A percentile compares a stretch with the other conserved stretches of the same genome.
These are phyloP conservation scores for Nestor notabilis DNA, from an alignment of 2,113 vertebrate species.

Conservation along the genomic window DNA sequence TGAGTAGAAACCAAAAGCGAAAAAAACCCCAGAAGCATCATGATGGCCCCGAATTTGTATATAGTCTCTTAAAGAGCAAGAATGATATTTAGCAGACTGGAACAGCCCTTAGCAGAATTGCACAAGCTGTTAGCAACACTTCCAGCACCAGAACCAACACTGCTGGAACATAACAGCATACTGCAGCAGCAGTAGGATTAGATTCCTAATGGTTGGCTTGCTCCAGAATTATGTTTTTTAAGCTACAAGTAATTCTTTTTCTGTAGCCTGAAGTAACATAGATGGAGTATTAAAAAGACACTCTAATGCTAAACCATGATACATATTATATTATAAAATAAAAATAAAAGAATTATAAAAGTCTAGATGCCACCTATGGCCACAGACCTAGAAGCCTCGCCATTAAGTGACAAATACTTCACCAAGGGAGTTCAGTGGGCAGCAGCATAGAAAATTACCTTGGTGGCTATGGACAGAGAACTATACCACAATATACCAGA, in stretches of 20 bases:
- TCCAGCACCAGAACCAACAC: background rate
- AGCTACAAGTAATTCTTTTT: background rate
- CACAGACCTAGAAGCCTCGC: background rate
- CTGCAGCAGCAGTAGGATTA: background rate
- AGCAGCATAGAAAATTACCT: background rate
- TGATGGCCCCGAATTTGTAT: background rate
- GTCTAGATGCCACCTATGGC: background rate
- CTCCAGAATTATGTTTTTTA: background rate
- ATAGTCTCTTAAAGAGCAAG: background rate
- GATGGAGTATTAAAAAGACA: background rate
- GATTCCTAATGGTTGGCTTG: background rate
- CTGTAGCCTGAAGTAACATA: background rate
- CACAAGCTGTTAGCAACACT: background rate
- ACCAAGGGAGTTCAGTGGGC: background rate
- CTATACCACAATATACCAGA: background rate
- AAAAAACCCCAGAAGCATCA: background rate
- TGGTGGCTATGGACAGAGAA: background rate
- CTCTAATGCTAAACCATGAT: background rate
- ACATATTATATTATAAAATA: background rate
- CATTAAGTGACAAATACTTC: background rate
- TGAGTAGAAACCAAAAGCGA: background rate
- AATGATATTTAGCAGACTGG: background rate
- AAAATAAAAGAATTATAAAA: background rate
- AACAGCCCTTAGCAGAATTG: background rate
- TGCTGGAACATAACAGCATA: background rate